Conservation (phyloP, 2,888 invertebrate genomes). For the Drosophila monieri region DNA sequence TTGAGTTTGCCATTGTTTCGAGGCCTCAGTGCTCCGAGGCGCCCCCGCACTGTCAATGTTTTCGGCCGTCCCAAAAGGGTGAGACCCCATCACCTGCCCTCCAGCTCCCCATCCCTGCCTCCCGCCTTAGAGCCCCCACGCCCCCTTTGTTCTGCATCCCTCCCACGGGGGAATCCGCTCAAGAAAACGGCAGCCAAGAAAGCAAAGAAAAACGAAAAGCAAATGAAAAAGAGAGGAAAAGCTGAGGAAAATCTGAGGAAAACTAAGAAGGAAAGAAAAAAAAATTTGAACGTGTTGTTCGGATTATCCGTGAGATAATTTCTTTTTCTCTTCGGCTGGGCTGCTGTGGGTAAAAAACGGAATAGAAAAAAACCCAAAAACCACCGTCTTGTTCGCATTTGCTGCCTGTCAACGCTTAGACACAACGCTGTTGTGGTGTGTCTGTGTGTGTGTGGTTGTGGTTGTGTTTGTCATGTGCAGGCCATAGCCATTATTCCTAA, state of each 20-base stretch:
- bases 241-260: conserved; percentile 19
- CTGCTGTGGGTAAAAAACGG: conserved; percentile 52
- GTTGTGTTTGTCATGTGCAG: conserved; percentile 71
- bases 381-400: conserved; percentile 75
- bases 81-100: conserved; percentile 31
- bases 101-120: background rate
- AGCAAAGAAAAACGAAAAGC: conserved; percentile 17
- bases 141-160: conserved; percentile 6
- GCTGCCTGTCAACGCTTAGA: conserved; percentile 71
- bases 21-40: conserved; percentile 41
- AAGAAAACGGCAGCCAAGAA: conserved; percentile 30
- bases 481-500: conserved; percentile 81
- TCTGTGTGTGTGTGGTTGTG: conserved; percentile 7
- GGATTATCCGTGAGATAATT: conserved; percentile 79
- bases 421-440: background rate
- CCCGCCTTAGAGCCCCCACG: background rate
- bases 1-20: conserved; percentile 54
- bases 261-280: conserved; percentile 19
- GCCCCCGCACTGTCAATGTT: conserved; percentile 60
- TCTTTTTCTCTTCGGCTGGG: conserved; percentile 35
- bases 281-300: conserved; percentile 69
- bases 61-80: conserved; percentile 46
- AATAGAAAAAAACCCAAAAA: conserved; percentile 12
- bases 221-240: conserved; percentile 24
- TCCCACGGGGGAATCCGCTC: conserved; percentile 42